These are phyloP conservation scores for Leptodirus hochenwartii DNA, from an alignment of 2,888 invertebrate species.

Conservation along the genomic window DNA sequence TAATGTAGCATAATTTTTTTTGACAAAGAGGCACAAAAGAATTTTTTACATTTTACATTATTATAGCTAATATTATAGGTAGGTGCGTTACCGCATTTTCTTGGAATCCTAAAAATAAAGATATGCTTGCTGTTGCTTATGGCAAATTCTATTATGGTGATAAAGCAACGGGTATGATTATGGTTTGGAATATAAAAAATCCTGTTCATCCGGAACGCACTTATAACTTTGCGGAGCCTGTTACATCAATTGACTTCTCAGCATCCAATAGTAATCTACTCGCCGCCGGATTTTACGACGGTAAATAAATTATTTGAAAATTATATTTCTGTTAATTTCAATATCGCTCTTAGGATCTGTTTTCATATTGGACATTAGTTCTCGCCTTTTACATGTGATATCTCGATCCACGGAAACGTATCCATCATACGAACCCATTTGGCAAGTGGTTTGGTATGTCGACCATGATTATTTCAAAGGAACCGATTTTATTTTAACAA, in stretches of 20 bases:
- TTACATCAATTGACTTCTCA: constrained; percentile 55
- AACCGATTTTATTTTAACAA: constrained; percentile 6
- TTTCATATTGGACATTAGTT: constrained; percentile 50
- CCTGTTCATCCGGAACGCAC: constrained; percentile 54
- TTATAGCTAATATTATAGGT: constrained; percentile 16
- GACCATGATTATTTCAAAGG: constrained; percentile 22
- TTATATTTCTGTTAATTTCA: too few species aligned
- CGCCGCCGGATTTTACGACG: constrained; percentile 58
- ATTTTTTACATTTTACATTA: too few species aligned
- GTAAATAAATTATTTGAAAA: too few species aligned
- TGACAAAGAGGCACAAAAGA: too few species aligned
- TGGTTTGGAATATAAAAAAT: constrained; percentile 68
- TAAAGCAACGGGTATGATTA: constrained; percentile 40
- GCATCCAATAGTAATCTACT: constrained; percentile 47
- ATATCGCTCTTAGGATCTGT: too few species aligned
- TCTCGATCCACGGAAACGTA: constrained; percentile 37
- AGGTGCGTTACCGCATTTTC: constrained; percentile 42
- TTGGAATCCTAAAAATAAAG: constrained; percentile 48
- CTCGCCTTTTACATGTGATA: constrained; percentile 30
- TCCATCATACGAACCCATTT: constrained; percentile 47
- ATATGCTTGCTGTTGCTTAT: constrained; percentile 58
- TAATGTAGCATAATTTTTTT: too few species aligned
- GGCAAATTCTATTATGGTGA: constrained; percentile 44
- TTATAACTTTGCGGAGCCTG: constrained; percentile 35
- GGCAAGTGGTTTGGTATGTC: constrained; percentile 43